These are phyloP conservation scores for Nixonia krombeini DNA, from an alignment of 1,140 invertebrate genomes.

Conservation along the genomic window DNA sequence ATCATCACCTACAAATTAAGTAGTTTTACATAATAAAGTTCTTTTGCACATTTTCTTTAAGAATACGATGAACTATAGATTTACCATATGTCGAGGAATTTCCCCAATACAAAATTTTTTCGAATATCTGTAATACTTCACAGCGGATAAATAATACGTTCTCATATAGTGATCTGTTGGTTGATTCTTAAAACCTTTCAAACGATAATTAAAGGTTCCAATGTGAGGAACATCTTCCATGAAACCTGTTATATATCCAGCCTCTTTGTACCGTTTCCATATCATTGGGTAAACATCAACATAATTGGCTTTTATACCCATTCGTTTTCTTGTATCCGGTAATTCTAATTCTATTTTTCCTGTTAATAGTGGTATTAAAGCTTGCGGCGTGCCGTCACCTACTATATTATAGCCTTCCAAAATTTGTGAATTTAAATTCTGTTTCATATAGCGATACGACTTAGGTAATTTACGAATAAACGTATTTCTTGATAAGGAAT, in stretches of 20 bases:
- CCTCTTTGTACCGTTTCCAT: constrained; percentile 81
- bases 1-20: constrained; percentile 74
- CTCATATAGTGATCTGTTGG: constrained; percentile 95
- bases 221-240: constrained; percentile 88
- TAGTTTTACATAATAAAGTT: no score
- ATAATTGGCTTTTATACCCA: constrained; percentile 75
- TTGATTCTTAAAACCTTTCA: constrained; percentile 87
- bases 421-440: constrained; percentile 79
- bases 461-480: constrained; percentile 88
- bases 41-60: constrained; percentile 3
- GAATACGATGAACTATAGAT: constrained; percentile 1
- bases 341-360: constrained; percentile 90
- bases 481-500: constrained; percentile 89
- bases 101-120: constrained; percentile 82
- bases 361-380: constrained; percentile 91
- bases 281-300: constrained; percentile 88
- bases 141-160: constrained; percentile 79
- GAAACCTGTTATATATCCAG: constrained; percentile 83
- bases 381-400: constrained; percentile 95
- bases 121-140: constrained; percentile 72
- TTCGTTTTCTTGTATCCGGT: constrained; percentile 86
- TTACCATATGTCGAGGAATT: constrained; percentile 83
- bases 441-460: constrained; percentile 79
- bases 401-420: constrained; percentile 92
- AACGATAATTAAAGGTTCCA: constrained; percentile 92